Conservation (phyloP, 1,140 invertebrate genomes). For the Eupristina koningsbergeri region DNA sequence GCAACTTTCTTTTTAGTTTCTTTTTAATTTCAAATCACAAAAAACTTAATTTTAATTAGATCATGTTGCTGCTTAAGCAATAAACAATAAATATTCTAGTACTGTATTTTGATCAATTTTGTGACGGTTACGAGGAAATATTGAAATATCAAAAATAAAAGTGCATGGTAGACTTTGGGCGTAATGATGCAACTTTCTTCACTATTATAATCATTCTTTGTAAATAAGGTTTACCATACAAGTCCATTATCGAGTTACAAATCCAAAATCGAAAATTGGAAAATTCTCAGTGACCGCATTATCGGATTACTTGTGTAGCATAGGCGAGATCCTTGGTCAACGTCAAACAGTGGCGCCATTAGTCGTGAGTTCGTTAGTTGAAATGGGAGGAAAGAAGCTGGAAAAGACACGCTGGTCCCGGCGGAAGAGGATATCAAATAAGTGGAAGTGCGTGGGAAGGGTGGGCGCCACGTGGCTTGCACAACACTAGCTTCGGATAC, state of each 20-base stretch:
- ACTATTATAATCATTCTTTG: conserved; percentile 10
- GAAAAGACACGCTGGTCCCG: background rate
- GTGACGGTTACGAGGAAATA: background rate
- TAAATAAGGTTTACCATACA: background rate
- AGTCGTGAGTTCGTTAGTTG: background rate
- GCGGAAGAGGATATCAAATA: background rate
- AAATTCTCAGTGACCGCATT: background rate
- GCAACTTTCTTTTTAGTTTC: too few relatives aligned
- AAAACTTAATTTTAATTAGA: too few relatives aligned
- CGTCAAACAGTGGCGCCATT: conserved; percentile 27
- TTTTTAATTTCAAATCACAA: too few relatives aligned
- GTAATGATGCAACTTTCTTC: background rate
- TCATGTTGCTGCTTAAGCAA: too few relatives aligned
- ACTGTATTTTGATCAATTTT: too few relatives aligned
- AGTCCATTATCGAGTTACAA: background rate
- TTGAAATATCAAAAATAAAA: too few relatives aligned
- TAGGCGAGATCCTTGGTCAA: background rate
- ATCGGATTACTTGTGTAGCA: background rate
- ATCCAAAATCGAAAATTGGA: background rate
- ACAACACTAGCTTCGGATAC: conserved; percentile 15
- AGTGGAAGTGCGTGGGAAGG: conserved; percentile 23
- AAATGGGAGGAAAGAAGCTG: background rate
- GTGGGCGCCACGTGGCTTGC: conserved; percentile 53
- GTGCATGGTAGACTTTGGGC: too few relatives aligned
- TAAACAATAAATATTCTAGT: too few relatives aligned